These are phyloP conservation scores for Augochlora pura DNA, from an alignment of 1,140 invertebrate genomes.

Conservation along the genomic window DNA sequence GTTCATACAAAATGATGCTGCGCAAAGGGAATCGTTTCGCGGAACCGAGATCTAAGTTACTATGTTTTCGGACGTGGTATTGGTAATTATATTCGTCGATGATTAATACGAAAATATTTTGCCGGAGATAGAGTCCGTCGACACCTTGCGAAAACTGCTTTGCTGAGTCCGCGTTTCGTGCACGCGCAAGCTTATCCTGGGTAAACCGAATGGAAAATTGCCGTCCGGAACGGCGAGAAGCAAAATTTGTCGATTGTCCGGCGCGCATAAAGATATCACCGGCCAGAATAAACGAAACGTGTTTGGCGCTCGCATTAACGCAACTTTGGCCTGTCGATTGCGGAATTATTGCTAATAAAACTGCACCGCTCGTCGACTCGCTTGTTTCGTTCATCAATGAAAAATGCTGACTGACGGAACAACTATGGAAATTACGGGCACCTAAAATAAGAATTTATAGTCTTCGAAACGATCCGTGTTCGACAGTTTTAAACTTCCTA, in stretches of 20 bases:
- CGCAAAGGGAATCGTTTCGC: too few relatives aligned
- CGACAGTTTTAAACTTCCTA: not conserved
- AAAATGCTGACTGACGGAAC: not conserved
- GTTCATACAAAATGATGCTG: too few relatives aligned
- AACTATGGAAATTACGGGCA: not conserved
- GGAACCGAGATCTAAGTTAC: too few relatives aligned
- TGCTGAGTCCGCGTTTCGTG: not conserved
- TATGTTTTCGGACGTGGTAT: too few relatives aligned
- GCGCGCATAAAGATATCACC: conserved; percentile 11
- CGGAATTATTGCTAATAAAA: conserved; percentile 27
- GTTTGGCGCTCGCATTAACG: conserved; percentile 13
- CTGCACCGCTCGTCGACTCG: not conserved
- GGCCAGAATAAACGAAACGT: conserved; percentile 2
- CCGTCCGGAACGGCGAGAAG: not conserved
- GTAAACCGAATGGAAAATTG: not conserved
- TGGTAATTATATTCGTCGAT: too few relatives aligned
- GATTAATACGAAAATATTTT: too few relatives aligned
- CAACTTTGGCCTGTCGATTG: not conserved
- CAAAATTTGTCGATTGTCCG: conserved; percentile 23
- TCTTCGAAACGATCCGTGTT: not conserved
- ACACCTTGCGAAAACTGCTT: not conserved
- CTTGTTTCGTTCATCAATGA: not conserved
- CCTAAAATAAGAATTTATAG: not conserved
- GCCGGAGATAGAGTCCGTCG: too few relatives aligned
- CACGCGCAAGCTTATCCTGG: not conserved